phyloP scores from a whole-genome alignment of 1,140 invertebrate genomes.

The Phymastichus coffea region DNA sequence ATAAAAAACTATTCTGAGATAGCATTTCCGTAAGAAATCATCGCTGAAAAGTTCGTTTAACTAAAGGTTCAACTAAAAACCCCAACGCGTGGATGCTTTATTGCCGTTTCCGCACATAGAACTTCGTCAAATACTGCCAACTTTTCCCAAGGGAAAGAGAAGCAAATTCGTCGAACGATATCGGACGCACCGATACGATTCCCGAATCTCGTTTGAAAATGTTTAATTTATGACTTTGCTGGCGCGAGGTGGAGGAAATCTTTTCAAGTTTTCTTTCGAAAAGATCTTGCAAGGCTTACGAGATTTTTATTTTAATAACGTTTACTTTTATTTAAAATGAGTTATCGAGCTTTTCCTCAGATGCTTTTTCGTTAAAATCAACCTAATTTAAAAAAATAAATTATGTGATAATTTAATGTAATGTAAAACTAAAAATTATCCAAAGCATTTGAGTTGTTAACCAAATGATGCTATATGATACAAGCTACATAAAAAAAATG shows the following conservation, averaged over 20 bases:
- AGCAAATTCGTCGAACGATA: neutral
- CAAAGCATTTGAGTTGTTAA: too few relatives aligned
- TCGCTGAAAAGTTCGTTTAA: too few relatives aligned
- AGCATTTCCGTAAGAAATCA: neutral
- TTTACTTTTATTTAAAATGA: neutral
- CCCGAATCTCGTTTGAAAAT: conserved; percentile 15
- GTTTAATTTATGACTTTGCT: conserved; percentile 22
- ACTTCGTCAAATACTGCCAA: conserved; percentile 25
- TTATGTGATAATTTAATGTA: too few relatives aligned
- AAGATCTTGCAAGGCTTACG: too few relatives aligned
- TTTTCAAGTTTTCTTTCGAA: too few relatives aligned
- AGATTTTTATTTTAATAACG: too few relatives aligned
- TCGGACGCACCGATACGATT: conserved; percentile 5
- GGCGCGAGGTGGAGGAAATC: neutral
- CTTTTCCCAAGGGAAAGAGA: neutral
- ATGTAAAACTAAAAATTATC: too few relatives aligned
- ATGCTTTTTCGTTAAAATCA: neutral
- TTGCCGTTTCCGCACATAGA: conserved; percentile 30
- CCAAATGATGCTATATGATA: too few relatives aligned
- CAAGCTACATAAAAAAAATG: too few relatives aligned
- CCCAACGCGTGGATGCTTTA: conserved; percentile 17
- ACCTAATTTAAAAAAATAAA: conserved; percentile 2
- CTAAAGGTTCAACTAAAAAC: neutral
- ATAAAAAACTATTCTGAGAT: neutral
- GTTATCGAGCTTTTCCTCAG: neutral